A percentile compares a stretch with the other conserved stretches of the same genome.
Evolutionary conservation across 2,888 invertebrate species (phyloP).

Genomic region (Acanthoscelides obtectus): DNA sequence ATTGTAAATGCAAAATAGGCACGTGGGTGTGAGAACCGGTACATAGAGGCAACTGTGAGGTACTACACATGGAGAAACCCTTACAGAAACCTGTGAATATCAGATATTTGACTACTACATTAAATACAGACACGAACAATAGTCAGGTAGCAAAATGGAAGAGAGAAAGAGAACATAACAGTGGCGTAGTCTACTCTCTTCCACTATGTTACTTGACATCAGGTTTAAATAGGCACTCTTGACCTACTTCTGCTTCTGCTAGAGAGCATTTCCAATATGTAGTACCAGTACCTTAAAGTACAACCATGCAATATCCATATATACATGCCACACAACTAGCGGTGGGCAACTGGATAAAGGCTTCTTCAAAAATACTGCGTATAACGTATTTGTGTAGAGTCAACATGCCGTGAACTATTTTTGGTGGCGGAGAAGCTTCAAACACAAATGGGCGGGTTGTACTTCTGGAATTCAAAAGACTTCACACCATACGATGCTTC

Average conservation of each 20-base stretch:
- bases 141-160: too few relatives aligned
- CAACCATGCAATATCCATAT: slow-evolving; percentile 35
- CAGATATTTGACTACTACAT: too few relatives aligned
- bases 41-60: neutral
- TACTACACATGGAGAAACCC: neutral
- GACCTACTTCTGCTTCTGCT: too few relatives aligned
- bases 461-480: slow-evolving; percentile 16
- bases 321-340: slow-evolving; percentile 41
- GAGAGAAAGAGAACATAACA: too few relatives aligned
- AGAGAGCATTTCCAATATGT: neutral
- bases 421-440: slow-evolving; percentile 40
- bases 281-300: neutral
- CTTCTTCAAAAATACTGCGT: slow-evolving; percentile 41
- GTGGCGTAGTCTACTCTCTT: too few relatives aligned
- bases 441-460: slow-evolving; percentile 28
- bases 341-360: slow-evolving; percentile 43
- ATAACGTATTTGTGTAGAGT: slow-evolving; percentile 47
- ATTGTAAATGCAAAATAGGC: neutral
- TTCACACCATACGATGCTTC: neutral
- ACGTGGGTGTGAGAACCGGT: neutral
- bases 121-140: too few relatives aligned
- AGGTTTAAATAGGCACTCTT: too few relatives aligned
- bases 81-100: neutral
- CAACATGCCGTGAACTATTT: slow-evolving; percentile 46
- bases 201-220: too few relatives aligned